Percentiles rank a stretch among this genome's conserved stretches.
Evolutionary conservation across 2,888 invertebrate species (phyloP).

Genomic region (Linnaemya vulpina): DNA sequence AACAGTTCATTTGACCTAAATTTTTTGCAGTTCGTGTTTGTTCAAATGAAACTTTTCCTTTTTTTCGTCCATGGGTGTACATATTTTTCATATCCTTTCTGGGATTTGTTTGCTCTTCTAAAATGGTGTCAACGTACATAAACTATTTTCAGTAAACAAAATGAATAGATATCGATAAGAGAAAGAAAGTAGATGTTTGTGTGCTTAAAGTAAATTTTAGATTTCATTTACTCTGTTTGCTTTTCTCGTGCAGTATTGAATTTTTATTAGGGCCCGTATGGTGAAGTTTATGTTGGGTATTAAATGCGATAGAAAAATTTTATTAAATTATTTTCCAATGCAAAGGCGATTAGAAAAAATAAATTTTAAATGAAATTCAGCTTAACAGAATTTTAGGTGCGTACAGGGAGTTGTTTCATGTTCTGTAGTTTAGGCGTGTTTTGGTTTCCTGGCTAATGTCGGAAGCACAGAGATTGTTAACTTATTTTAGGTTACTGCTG

Average conservation of each 20-base stretch:
- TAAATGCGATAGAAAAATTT: background rate
- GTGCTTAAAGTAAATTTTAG: conserved; percentile 24
- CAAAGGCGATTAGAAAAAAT: too few species aligned
- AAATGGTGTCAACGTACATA: conserved; percentile 53
- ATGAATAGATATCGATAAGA: conserved; percentile 39
- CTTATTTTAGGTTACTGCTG: too few species aligned
- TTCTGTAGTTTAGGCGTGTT: too few species aligned
- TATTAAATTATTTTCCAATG: too few species aligned
- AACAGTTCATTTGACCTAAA: conserved; percentile 35
- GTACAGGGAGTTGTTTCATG: too few species aligned
- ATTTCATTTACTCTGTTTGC: conserved; percentile 27
- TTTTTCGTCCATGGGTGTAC: conserved; percentile 1
- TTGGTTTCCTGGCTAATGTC: too few species aligned
- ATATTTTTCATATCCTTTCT: conserved; percentile 25
- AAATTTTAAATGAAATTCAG: too few species aligned
- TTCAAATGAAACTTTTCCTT: background rate
- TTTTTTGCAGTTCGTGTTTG: background rate
- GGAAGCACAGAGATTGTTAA: too few species aligned
- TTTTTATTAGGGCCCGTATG: conserved; percentile 24
- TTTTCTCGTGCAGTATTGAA: conserved; percentile 32
- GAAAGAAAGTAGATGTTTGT: background rate
- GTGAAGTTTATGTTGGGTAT: background rate
- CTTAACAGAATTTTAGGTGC: too few species aligned
- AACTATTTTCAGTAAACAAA: conserved; percentile 43
- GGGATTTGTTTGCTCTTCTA: conserved; percentile 44